Percentiles rank a stretch among this genome's conserved stretches.
Conservation (phyloP, 2,113 vertebrate species). For the Phocoena phocoena region DNA sequence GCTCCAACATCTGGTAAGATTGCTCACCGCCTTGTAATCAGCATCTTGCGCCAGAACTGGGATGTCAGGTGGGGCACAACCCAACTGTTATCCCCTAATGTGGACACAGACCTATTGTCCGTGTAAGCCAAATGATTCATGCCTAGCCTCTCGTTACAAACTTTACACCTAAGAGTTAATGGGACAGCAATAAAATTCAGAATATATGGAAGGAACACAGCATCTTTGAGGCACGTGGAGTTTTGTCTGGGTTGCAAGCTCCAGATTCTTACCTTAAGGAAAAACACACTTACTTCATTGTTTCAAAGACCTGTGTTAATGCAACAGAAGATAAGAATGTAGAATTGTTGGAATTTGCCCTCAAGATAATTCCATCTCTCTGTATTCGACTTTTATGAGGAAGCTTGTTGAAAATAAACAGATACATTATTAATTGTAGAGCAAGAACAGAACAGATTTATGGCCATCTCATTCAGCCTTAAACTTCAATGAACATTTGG, state of each 20-base stretch:
- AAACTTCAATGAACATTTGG: background rate
- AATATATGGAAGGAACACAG: background rate
- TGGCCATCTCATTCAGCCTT: background rate
- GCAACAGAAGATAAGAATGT: background rate
- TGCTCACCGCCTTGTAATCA: background rate
- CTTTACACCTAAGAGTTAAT: background rate
- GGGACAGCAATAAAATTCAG: background rate
- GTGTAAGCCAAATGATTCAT: rapidly evolving
- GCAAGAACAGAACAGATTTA: background rate
- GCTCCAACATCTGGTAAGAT: background rate
- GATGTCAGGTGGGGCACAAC: background rate
- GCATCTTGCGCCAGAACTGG: background rate
- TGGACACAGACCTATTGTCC: background rate
- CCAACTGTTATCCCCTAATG: background rate
- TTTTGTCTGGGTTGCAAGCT: background rate
- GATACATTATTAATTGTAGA: background rate
- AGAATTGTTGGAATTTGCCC: background rate
- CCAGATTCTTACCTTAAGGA: background rate
- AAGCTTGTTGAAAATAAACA: background rate
- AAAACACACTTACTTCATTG: rapidly evolving
- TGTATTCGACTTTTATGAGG: background rate
- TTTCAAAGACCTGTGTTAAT: background rate
- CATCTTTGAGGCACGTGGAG: rapidly evolving
- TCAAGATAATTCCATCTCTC: background rate
- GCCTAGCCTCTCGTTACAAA: background rate